These are phyloP conservation scores for Anguilla japonica DNA, from an alignment of 2,113 vertebrate species.

Conservation along the genomic window DNA sequence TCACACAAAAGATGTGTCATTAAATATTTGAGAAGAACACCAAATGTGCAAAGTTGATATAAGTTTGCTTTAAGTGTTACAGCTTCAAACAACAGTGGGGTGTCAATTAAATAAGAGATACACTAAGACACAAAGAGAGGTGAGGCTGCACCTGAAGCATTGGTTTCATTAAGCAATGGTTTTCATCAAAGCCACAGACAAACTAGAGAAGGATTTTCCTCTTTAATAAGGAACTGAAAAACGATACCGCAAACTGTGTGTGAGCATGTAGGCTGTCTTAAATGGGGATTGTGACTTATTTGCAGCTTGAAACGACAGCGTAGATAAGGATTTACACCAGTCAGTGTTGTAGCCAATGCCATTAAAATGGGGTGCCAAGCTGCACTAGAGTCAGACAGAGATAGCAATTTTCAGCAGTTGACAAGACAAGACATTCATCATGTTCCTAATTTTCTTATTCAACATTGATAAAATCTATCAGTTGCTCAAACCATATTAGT, in stretches of 20 bases:
- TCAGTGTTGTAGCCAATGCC: conserved; percentile 3
- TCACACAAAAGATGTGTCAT: not conserved
- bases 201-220: not conserved
- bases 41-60: not conserved
- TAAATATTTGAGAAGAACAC: not conserved
- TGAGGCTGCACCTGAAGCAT: not conserved
- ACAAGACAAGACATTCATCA: not conserved
- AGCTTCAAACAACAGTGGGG: not conserved
- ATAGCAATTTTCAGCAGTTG: not conserved
- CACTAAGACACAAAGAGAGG: not conserved
- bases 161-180: not conserved
- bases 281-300: conserved; percentile 25
- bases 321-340: conserved; percentile 27
- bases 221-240: not conserved
- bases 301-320: conserved; percentile 5
- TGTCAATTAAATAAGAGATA: not conserved
- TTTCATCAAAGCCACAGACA: not conserved
- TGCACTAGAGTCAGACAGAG: not conserved
- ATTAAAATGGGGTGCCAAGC: not conserved
- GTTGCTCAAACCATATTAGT: too few species aligned
- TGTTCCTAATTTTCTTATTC: not conserved
- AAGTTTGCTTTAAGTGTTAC: conserved; percentile 2
- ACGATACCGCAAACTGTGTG: not conserved
- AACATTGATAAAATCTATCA: not conserved
- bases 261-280: conserved; percentile 13